Evolutionary conservation across 2,797 vertebrate genomes (phyloP).

Genomic region (Prionace glauca): DNA sequence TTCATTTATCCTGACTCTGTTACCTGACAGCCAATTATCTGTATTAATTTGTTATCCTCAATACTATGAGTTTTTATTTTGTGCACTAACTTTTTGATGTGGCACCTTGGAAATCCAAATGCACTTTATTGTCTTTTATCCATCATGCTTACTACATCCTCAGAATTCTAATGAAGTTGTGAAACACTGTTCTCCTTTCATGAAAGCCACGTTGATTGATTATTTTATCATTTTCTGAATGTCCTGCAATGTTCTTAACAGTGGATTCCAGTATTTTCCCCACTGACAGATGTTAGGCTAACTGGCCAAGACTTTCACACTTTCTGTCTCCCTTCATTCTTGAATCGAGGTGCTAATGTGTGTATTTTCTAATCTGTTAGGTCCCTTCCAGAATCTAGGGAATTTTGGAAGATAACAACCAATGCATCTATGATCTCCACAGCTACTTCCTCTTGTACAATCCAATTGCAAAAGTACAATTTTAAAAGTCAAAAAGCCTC

Average conservation of each 20-base stretch:
- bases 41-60: too few species aligned
- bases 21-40: too few species aligned
- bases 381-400: not conserved
- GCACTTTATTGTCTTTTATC: not conserved
- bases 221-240: not conserved
- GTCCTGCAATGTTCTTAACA: not conserved
- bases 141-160: not conserved
- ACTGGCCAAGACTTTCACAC: not conserved
- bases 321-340: not conserved
- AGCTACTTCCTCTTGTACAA: not conserved
- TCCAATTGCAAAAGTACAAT: not conserved
- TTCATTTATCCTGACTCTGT: too few species aligned
- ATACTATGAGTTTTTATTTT: too few species aligned
- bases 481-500: not conserved
- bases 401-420: too few species aligned
- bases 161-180: not conserved
- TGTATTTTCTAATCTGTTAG: not conserved
- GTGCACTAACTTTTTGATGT: too few species aligned
- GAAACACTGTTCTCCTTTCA: not conserved
- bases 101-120: too few species aligned
- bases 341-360: not conserved
- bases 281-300: not conserved
- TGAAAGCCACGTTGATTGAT: not conserved
- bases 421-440: too few species aligned
- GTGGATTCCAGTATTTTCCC: not conserved